Evolutionary conservation across 2,888 invertebrate species (phyloP), one percentile per base, ranked within the genome.

Genomic region (Prionchulus punctatus): DNA sequence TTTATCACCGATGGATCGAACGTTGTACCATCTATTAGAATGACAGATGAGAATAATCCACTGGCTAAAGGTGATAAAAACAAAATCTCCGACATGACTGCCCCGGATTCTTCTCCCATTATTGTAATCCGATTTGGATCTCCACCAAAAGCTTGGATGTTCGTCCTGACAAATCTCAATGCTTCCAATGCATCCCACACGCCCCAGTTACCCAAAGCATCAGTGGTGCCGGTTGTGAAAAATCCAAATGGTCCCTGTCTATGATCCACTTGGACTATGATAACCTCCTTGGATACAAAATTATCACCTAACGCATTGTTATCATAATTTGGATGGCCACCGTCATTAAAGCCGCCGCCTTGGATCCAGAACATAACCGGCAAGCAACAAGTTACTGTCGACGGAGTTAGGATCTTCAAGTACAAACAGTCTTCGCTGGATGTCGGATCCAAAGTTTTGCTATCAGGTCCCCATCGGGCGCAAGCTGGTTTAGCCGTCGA

Each of bases 131-230:
- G 50, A 27, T 27, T 27, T 7, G 50, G 50, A 50, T 50, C 50
- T 12, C 50, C 50, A 7, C 50, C 50, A 21, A 50, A 50, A 7
- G 25, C 12, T 28, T 21, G 4, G 12, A 28, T 21, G 28, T 50
- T 21, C 27, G 26, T 28, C 26, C 27, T 50, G 15, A 27, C 15
- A 21, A 50, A 50, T 50, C 50, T 4, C 12, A 50, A 21, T 3
- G 26, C 50, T 28, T 50, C 50, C 50, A 50, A 27, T 15, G 27
- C 4, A 28, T 50, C 50, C 50, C 50, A 50, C 12, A 50, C 4
- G 23, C 27, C 50, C 7, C 18, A 27, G 28, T 50, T 50, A 4
- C 50, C 50, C 15, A 28, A 7, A 7, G 50, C 50, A 15, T 50
- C 50, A 12, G 23, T 15, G 4, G 7, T 7, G 12, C 50, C 50